phyloP scores from a whole-genome alignment of 2,113 vertebrate species.

The Neotragus moschatus region DNA sequence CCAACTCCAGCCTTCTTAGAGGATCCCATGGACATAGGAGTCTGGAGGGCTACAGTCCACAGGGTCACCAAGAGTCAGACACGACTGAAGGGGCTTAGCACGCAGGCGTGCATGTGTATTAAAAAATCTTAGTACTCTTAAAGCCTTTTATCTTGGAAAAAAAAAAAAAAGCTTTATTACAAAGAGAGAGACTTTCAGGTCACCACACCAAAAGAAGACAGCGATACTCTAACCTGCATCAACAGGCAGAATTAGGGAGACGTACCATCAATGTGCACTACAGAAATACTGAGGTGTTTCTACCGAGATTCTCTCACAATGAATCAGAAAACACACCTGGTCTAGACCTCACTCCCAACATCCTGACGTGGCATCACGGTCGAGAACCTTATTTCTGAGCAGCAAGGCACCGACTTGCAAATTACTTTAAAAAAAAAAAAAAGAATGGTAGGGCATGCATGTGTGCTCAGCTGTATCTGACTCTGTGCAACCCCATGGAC shows the following conservation, averaged over 20 bases:
- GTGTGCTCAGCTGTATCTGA: neutral
- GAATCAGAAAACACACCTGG: neutral
- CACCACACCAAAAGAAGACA: neutral
- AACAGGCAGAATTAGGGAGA: accelerated
- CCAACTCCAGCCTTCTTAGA: neutral
- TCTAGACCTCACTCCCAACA: neutral
- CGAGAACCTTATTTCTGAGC: neutral
- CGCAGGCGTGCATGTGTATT: neutral
- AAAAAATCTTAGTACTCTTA: neutral
- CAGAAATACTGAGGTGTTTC: neutral
- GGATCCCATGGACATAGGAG: neutral
- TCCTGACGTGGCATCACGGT: neutral
- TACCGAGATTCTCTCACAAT: neutral
- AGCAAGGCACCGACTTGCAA: neutral
- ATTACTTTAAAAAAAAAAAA: neutral
- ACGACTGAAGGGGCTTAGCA: neutral
- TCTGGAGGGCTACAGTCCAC: neutral
- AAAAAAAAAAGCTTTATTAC: neutral
- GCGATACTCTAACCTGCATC: neutral
- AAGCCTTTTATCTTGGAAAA: neutral
- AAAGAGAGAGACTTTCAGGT: neutral
- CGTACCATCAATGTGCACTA: neutral
- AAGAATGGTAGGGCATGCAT: neutral
- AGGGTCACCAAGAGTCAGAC: neutral
- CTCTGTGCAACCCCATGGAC: neutral